Evolutionary conservation across 1,140 invertebrate species (phyloP).

Genomic region (Samia ricini): DNA sequence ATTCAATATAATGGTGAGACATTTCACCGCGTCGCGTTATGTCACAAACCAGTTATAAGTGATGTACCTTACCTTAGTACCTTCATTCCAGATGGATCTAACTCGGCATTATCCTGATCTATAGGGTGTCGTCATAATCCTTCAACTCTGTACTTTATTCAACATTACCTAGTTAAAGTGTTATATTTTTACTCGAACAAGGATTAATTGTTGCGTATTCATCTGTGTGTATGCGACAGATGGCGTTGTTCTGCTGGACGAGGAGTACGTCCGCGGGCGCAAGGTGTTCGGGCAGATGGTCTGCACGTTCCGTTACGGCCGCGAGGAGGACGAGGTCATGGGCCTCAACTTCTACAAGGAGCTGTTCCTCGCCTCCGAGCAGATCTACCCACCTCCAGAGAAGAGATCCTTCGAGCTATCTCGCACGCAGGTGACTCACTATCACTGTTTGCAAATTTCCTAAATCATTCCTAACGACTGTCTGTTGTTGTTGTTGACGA

Average conservation of each 20-base stretch:
- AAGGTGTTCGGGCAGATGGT: slow-evolving; percentile 96
- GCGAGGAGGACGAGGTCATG: slow-evolving; percentile 99
- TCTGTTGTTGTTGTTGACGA: background rate
- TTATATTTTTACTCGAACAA: no score
- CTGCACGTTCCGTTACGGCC: slow-evolving; percentile 97
- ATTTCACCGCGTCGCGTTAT: no score
- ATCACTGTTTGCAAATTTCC: background rate
- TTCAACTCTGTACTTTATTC: no score
- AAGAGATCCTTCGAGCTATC: slow-evolving; percentile 80
- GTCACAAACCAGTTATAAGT: no score
- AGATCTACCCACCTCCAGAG: slow-evolving; percentile 88
- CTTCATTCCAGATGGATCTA: no score
- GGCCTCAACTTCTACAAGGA: slow-evolving; percentile 99
- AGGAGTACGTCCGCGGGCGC: slow-evolving; percentile 91
- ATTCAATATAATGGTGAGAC: no score
- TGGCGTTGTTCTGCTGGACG: slow-evolving; percentile 95
- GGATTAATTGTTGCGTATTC: background rate
- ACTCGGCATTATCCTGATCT: no score
- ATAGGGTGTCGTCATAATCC: no score
- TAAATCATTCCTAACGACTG: background rate
- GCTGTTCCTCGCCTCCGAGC: slow-evolving; percentile 91
- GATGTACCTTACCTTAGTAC: no score
- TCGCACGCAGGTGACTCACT: slow-evolving; percentile 80
- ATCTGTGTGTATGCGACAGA: slow-evolving; percentile 78
- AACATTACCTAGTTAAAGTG: no score